Conservation (phyloP, 1,140 invertebrate genomes). For the Drosophila willistoni region DNA sequence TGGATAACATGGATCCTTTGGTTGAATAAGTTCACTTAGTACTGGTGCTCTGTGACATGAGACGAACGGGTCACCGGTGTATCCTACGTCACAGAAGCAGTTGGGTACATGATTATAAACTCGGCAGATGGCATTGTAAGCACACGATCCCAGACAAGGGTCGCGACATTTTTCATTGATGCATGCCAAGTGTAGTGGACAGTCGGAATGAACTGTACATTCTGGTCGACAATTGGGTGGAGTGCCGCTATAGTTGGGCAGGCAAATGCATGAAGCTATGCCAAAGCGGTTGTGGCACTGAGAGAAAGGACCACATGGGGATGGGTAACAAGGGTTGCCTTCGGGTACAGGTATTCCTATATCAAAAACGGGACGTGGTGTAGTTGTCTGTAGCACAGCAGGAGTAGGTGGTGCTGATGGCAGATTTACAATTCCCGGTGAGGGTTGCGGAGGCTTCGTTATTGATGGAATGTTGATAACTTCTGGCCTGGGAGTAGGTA, state of each 20-base stretch:
- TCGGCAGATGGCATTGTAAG: slow-evolving; percentile 89
- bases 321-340: slow-evolving; percentile 87
- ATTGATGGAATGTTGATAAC: slow-evolving; percentile 44
- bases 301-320: slow-evolving; percentile 89
- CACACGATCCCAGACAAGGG: slow-evolving; percentile 91
- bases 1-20: slow-evolving; percentile 85
- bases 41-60: slow-evolving; percentile 83
- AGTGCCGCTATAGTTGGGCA: slow-evolving; percentile 87
- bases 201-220: slow-evolving; percentile 88
- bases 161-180: slow-evolving; percentile 92
- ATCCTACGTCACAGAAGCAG: slow-evolving; percentile 88
- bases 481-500: slow-evolving; percentile 26
- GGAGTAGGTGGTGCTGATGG: slow-evolving; percentile 84
- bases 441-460: slow-evolving; percentile 15
- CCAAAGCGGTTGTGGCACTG: slow-evolving; percentile 86
- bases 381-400: slow-evolving; percentile 80
- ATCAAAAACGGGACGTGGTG: slow-evolving; percentile 81
- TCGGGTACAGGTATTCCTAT: slow-evolving; percentile 84
- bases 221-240: slow-evolving; percentile 90
- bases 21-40: slow-evolving; percentile 86
- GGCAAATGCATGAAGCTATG: slow-evolving; percentile 87
- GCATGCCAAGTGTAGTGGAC: slow-evolving; percentile 89
- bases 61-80: slow-evolving; percentile 86
- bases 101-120: slow-evolving; percentile 90
- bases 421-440: background rate